Evolutionary conservation across 2,888 invertebrate species (phyloP), one percentile per base, ranked within the genome.

Genomic region (Leucophora obtusa): DNA sequence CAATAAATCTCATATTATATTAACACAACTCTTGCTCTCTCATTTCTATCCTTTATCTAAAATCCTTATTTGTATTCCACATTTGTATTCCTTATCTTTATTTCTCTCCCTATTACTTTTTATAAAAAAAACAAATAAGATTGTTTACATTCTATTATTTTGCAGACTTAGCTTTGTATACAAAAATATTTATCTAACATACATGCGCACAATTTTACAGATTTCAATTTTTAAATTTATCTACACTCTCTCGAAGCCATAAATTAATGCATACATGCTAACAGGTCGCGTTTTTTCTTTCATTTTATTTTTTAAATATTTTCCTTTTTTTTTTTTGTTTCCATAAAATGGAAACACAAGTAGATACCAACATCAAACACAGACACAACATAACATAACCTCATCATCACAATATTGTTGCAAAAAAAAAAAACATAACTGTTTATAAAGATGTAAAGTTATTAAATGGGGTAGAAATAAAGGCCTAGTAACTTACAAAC

Each of bases 251-350:
- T 21, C 15, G 11, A 71, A 73, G 73, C 59, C 76, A 77, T 73
- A 75, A 79, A 62, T 73, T 66, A 73, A 60, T 54, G 76, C 59
- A 77, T 81, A 81, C 80, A 81, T 81, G 80, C 80, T 81, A 81
- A 81, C 80, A 81, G 80, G 80, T 81, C 80, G 80, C 76, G 73
- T 69, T 77, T 77, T 76, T 77, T 43, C 56, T 72, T 69, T 69
- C 10, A 62, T 62, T 18, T 35, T 65, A 3, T 33, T 47, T 63
- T 68, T 21, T 15, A 17, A 10, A 33, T 21, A 38, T n/a, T 18
- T 21, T 47, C 1, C 21, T 9, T 15, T 11, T 18, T 14, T 2
- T 15, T n/a, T 8, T 21, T 28, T 63, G 21, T 21, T 35, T 14
- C 6, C 38, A 11, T 65, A 66, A 60, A 65, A 65, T 65, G 65